Evolutionary conservation across 2,888 invertebrate genomes (phyloP).

Genomic region (Calameuta pallipes): DNA sequence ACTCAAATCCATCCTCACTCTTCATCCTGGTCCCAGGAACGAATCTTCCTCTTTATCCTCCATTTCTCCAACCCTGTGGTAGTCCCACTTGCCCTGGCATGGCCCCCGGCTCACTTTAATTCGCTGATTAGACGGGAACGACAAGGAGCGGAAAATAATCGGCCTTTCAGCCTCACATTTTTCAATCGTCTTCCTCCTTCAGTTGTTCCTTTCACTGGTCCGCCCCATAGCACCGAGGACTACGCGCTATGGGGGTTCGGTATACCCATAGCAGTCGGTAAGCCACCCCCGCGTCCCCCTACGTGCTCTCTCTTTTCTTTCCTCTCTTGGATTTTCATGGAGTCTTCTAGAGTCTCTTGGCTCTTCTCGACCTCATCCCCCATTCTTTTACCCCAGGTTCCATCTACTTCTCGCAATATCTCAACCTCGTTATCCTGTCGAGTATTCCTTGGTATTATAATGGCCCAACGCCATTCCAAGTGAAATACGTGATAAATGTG

Average conservation of each 20-base stretch:
- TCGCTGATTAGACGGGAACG: conserved; percentile 59
- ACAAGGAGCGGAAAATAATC: conserved; percentile 59
- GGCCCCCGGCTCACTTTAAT: conserved; percentile 55
- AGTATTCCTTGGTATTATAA: conserved; percentile 37
- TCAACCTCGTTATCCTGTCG: conserved; percentile 48
- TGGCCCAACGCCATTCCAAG: conserved; percentile 22
- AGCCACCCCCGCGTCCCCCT: not conserved
- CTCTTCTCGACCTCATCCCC: not conserved
- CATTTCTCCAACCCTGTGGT: not conserved
- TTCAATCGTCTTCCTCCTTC: conserved; percentile 51
- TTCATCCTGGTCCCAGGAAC: not conserved
- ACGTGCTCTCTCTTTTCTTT: conserved; percentile 22
- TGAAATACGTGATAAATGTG: conserved; percentile 32
- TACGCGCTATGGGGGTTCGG: not conserved
- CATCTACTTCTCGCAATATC: not conserved
- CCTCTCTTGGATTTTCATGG: conserved; percentile 16
- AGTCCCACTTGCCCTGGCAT: conserved; percentile 17
- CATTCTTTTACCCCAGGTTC: not conserved
- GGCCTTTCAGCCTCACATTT: conserved; percentile 52
- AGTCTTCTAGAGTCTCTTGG: conserved; percentile 11
- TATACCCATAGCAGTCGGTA: not conserved
- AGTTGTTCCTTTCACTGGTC: conserved; percentile 51
- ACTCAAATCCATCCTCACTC: conserved; percentile 30
- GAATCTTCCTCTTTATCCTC: conserved; percentile 2
- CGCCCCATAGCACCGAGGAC: conserved; percentile 9